Percentiles rank a stretch among this genome's conserved stretches.
phyloP scores from a whole-genome alignment of 2,113 vertebrate genomes.

The Collichthys lucidus region DNA sequence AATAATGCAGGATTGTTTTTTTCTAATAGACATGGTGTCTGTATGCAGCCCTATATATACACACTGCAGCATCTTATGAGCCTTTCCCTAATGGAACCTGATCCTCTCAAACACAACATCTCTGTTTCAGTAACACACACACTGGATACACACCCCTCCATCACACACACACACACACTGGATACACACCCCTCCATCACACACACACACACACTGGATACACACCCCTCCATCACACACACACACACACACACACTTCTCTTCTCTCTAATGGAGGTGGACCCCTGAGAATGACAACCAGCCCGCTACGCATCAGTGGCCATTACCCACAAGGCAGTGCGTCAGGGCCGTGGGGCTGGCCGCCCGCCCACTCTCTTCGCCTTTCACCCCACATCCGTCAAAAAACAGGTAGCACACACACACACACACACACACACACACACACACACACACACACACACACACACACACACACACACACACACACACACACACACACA shows the following conservation, averaged over 20 bases:
- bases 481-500: too few relatives aligned
- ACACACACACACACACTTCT: slow-evolving; percentile 47
- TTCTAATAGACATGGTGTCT: slow-evolving; percentile 30
- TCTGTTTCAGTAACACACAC: slow-evolving; percentile 9
- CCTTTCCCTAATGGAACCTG: slow-evolving; percentile 45
- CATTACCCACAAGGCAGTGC: slow-evolving; percentile 77
- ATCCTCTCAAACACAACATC: slow-evolving; percentile 41
- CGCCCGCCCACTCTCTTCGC: slow-evolving; percentile 60
- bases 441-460: too few relatives aligned
- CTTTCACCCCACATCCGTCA: slow-evolving; percentile 77
- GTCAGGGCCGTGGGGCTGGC: slow-evolving; percentile 56
- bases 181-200: too few relatives aligned
- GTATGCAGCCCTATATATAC: neutral
- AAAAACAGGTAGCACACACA: slow-evolving; percentile 53
- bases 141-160: too few relatives aligned
- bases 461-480: too few relatives aligned
- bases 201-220: too few relatives aligned
- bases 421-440: too few relatives aligned
- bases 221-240: slow-evolving; percentile 1
- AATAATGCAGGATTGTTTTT: slow-evolving; percentile 6
- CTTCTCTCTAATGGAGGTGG: slow-evolving; percentile 70
- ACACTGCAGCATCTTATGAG: slow-evolving; percentile 15
- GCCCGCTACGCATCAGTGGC: slow-evolving; percentile 69
- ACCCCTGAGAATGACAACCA: slow-evolving; percentile 75
- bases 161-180: too few relatives aligned